Conservation (phyloP, 2,113 vertebrate species). For the Stigmatopora nigra region DNA sequence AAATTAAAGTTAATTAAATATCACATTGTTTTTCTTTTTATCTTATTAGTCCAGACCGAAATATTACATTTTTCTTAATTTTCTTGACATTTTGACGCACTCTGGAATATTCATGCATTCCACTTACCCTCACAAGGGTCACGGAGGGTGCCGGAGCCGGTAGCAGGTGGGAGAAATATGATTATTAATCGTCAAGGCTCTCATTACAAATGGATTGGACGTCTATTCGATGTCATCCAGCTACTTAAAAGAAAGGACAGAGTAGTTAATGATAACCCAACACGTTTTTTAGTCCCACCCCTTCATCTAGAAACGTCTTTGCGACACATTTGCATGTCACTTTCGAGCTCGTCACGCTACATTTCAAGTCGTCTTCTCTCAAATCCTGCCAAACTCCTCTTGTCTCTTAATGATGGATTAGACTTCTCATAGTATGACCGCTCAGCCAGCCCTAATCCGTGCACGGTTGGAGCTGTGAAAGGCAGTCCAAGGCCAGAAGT, state of each 20-base stretch:
- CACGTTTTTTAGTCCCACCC: neutral
- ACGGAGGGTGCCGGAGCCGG: no score
- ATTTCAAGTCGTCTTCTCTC: constrained; percentile 18
- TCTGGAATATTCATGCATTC: neutral
- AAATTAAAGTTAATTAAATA: no score
- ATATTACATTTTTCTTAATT: no score
- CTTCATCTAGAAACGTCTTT: neutral
- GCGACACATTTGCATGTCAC: neutral
- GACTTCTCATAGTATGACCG: constrained; percentile 52
- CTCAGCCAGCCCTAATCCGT: constrained; percentile 58
- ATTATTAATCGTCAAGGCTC: no score
- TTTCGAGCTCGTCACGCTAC: constrained; percentile 20
- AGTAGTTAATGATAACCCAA: neutral
- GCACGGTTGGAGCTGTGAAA: constrained; percentile 31
- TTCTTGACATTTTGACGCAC: no score
- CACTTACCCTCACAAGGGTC: no score
- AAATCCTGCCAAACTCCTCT: constrained; percentile 47
- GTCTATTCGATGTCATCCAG: neutral
- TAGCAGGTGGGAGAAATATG: no score
- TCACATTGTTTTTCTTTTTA: no score
- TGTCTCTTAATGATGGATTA: constrained; percentile 57
- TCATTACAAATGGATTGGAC: neutral
- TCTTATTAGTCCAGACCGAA: no score
- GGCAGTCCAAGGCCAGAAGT: constrained; percentile 28
- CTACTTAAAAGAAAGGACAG: neutral